Evolutionary conservation across 2,797 vertebrate genomes (phyloP).

Genomic region (Notolepis coatsorum): DNA sequence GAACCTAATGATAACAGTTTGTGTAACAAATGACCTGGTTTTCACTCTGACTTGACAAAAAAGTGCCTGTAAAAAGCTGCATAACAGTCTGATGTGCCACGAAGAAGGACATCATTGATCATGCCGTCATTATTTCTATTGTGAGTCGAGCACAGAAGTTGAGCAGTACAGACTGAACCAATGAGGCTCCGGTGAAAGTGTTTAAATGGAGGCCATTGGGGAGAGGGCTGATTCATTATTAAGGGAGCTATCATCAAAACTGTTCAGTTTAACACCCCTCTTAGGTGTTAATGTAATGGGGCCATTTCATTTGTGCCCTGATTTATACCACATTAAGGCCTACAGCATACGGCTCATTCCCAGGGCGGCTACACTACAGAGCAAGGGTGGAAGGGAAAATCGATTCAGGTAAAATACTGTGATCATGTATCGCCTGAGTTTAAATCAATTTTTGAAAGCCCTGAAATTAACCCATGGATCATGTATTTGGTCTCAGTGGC

Average conservation of each 20-base stretch:
- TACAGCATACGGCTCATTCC: slow-evolving; percentile 28
- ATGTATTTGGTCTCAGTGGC: no score
- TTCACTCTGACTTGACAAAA: slow-evolving; percentile 14
- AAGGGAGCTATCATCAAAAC: slow-evolving; percentile 65
- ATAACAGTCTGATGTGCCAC: slow-evolving; percentile 26
- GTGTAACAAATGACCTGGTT: neutral
- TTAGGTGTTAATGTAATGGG: slow-evolving; percentile 67
- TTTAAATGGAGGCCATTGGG: slow-evolving; percentile 46
- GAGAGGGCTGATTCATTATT: slow-evolving; percentile 65
- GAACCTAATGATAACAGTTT: slow-evolving; percentile 33
- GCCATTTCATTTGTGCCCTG: slow-evolving; percentile 55
- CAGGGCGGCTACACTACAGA: slow-evolving; percentile 20
- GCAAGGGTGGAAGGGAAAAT: no score
- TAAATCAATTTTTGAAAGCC: no score
- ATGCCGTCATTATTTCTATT: slow-evolving; percentile 36
- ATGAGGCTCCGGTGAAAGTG: slow-evolving; percentile 36
- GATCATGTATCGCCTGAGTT: no score
- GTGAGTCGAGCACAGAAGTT: slow-evolving; percentile 29
- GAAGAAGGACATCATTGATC: slow-evolving; percentile 12
- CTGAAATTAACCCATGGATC: no score
- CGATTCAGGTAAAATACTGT: slow-evolving; percentile 44
- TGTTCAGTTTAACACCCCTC: slow-evolving; percentile 62
- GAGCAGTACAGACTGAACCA: slow-evolving; percentile 24
- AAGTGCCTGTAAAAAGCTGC: slow-evolving; percentile 1
- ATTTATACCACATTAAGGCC: slow-evolving; percentile 59